Evolutionary conservation across 2,113 vertebrate species (phyloP).

Genomic region (Cebus imitator): DNA sequence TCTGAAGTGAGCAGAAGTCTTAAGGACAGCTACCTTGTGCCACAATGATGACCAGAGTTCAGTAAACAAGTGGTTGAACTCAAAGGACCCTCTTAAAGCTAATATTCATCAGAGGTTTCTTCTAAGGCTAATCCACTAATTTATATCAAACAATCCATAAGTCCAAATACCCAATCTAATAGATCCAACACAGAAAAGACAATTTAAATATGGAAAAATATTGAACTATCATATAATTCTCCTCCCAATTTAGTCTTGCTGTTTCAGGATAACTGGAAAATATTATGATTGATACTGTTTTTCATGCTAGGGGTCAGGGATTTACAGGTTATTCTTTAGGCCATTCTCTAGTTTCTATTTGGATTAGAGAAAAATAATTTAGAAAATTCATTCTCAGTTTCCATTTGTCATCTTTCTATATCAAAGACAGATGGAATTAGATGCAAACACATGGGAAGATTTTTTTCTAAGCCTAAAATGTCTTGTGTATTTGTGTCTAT

Average conservation of each 20-base stretch:
- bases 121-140: background rate
- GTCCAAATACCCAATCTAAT: background rate
- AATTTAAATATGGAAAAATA: background rate
- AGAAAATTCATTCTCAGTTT: constrained; percentile 57
- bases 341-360: constrained; percentile 39
- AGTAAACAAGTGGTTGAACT: background rate
- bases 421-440: constrained; percentile 65
- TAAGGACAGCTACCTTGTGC: background rate
- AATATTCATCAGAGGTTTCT: background rate
- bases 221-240: background rate
- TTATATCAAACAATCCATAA: background rate
- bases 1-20: background rate
- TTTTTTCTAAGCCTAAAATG: constrained; percentile 48
- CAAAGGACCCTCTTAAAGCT: background rate
- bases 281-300: background rate
- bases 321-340: constrained; percentile 46
- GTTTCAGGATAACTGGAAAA: constrained; percentile 29
- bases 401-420: constrained; percentile 63
- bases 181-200: background rate
- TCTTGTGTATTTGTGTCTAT: constrained; percentile 53
- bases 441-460: constrained; percentile 55
- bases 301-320: background rate
- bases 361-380: constrained; percentile 51
- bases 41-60: background rate
- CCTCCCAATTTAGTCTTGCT: background rate